These are phyloP conservation scores for Resseliella maxima DNA, from an alignment of 2,888 invertebrate genomes.

Conservation along the genomic window DNA sequence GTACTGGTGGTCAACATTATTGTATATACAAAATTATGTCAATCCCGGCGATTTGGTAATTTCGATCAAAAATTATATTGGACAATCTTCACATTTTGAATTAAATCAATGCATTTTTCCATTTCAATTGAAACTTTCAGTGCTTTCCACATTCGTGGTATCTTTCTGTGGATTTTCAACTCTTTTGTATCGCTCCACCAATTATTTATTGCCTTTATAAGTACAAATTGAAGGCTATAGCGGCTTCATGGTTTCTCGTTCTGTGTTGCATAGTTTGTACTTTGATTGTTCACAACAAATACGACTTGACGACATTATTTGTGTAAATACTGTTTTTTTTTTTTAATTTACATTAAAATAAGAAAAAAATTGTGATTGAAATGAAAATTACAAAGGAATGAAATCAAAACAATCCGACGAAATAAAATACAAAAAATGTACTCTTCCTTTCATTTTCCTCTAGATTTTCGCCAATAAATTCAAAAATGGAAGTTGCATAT, in stretches of 20 bases:
- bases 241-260: background rate
- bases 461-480: background rate
- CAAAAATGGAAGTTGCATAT: background rate
- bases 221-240: background rate
- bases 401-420: too few relatives aligned
- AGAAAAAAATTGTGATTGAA: too few relatives aligned
- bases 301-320: too few relatives aligned
- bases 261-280: slow-evolving; percentile 57
- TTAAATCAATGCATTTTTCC: too few relatives aligned
- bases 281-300: too few relatives aligned
- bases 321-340: background rate
- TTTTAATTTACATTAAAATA: too few relatives aligned
- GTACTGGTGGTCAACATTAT: slow-evolving; percentile 69
- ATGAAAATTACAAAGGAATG: too few relatives aligned
- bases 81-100: background rate
- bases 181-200: slow-evolving; percentile 71
- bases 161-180: slow-evolving; percentile 71
- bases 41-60: slow-evolving; percentile 63
- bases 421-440: too few relatives aligned
- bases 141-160: slow-evolving; percentile 69
- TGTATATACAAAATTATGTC: slow-evolving; percentile 69
- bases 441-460: background rate
- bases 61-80: slow-evolving; percentile 60
- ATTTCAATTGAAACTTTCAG: slow-evolving; percentile 44
- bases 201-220: slow-evolving; percentile 68